Evolutionary conservation across 2,113 vertebrate species (phyloP).

Genomic region (Theropithecus gelada): DNA sequence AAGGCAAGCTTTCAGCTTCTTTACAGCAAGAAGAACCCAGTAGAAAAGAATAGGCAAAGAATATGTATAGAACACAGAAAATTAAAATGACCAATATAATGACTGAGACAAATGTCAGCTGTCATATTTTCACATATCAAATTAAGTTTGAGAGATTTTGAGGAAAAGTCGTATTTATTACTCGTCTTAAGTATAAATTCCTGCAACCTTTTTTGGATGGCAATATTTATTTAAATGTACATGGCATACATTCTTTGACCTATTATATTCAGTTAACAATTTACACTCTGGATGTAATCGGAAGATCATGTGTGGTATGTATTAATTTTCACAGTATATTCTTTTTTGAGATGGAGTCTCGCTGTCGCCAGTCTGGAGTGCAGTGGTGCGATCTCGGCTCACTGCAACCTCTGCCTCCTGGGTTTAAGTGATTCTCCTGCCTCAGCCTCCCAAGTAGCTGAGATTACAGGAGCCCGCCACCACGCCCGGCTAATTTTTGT

Average conservation of each 20-base stretch:
- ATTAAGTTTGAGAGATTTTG: neutral
- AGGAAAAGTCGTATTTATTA: neutral
- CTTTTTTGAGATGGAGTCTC: too few species aligned
- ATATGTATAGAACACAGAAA: neutral
- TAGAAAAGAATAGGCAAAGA: neutral
- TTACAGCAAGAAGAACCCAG: neutral
- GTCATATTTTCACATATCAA: neutral
- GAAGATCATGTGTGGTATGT: neutral
- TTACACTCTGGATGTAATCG: neutral
- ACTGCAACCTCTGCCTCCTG: too few species aligned
- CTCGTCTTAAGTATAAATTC: neutral
- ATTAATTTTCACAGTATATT: neutral
- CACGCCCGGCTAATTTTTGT: too few species aligned
- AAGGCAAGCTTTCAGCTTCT: neutral
- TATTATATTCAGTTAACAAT: neutral
- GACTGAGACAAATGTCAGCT: neutral
- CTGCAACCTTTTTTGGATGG: neutral
- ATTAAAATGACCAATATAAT: neutral
- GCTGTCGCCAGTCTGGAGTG: too few species aligned
- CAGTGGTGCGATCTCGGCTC: too few species aligned
- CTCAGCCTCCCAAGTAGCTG: too few species aligned
- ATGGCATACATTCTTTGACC: neutral
- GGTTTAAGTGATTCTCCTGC: too few species aligned
- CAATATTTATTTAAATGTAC: conserved; percentile 18
- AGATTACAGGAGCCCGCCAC: too few species aligned